Evolutionary conservation across 2,888 invertebrate genomes (phyloP).

Genomic region (Nineta flava): DNA sequence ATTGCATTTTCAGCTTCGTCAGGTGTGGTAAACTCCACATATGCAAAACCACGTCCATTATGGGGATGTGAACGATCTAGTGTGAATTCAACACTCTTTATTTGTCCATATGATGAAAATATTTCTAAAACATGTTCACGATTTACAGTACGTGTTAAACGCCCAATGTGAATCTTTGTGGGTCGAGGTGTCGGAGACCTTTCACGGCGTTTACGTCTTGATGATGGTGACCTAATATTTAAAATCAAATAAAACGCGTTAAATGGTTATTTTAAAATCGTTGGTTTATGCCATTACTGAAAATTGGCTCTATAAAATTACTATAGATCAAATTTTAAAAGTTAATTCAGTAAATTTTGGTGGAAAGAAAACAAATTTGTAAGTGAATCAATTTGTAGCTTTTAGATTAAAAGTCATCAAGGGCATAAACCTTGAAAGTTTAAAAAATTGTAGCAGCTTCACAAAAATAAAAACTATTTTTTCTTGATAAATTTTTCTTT

Average conservation of each 20-base stretch:
- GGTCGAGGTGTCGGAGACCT: constrained; percentile 83
- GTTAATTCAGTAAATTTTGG: no score
- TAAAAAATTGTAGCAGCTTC: no score
- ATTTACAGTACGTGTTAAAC: constrained; percentile 81
- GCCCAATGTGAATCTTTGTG: constrained; percentile 85
- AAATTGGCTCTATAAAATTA: background rate
- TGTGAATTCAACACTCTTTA: constrained; percentile 82
- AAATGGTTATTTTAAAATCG: background rate
- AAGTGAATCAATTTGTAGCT: no score
- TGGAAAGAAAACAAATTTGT: no score
- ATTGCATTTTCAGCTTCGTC: constrained; percentile 97
- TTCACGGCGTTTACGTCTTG: constrained; percentile 54
- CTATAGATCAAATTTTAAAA: background rate
- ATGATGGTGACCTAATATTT: constrained; percentile 31
- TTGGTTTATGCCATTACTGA: background rate
- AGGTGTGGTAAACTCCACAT: constrained; percentile 83
- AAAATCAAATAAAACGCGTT: background rate
- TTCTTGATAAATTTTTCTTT: no score
- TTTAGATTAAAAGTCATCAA: no score
- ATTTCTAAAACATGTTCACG: constrained; percentile 84
- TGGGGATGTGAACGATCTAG: constrained; percentile 76
- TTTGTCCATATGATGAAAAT: constrained; percentile 72
- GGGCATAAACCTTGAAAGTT: no score
- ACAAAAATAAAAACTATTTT: no score
- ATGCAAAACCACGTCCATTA: constrained; percentile 84